Evolutionary conservation across 2,888 invertebrate species (phyloP), one percentile per base, ranked within the genome.

Genomic region (Isotomurus palustris): DNA sequence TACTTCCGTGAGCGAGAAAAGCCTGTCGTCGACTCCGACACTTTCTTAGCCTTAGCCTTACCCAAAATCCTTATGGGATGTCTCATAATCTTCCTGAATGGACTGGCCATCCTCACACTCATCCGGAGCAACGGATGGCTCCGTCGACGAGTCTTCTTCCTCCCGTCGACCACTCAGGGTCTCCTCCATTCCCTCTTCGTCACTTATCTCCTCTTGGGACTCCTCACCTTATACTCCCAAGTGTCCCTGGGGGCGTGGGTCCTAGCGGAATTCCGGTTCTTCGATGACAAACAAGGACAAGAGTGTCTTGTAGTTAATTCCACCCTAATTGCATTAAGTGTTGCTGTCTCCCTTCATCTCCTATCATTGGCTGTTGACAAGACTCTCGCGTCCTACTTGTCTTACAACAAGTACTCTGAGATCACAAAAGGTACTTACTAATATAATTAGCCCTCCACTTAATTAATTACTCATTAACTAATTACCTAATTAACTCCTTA

Each of bases 211-310:
- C 38, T 49, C 35, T 57, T 67, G 22, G 69, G 66, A n/a, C 56
- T 66, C n/a, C 36, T 69, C 14, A 67, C 69, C 12, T 53, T 69
- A 44, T 69, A 67, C 56, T 62, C 67, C 1, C 66, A 69, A 54
- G 12, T 50, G 14, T 64, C 64, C 21, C 52, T 69, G 29, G 60
- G 63, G 6, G 44, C 60, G 36, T 69, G 67, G 45, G 59, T 69
- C 43, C 58, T 69, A 21, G 61, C 62, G 21, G 69, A 67, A n/a
- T 60, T 44, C 10, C 56, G 69, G n/a, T 28, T 69, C 35, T 56
- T 66, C 21, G 64, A 66, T 12, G 69, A 69, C 32, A n/a, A n/a
- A n/a, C 67, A 67, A 35, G 69, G 69, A 19, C 56, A 47, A 22
- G 69, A 69, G 40, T 69, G 69, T 44, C 53, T 69, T 6, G 48